These are phyloP conservation scores for Coturnix japonica DNA, from an alignment of 2,113 vertebrate species.

Conservation along the genomic window DNA sequence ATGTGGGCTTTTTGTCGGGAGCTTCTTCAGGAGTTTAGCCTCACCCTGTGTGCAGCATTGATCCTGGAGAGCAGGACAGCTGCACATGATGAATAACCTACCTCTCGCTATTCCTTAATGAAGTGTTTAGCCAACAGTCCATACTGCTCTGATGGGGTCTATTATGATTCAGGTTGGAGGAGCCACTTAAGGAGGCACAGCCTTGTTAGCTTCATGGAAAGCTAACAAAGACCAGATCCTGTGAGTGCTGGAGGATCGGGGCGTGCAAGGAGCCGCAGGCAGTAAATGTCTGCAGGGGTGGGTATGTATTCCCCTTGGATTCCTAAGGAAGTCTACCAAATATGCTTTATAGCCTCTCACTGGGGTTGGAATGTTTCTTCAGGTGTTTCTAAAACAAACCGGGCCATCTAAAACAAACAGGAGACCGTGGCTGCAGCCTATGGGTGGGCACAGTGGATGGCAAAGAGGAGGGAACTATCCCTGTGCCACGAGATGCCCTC, in stretches of 20 bases:
- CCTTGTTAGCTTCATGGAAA: not conserved
- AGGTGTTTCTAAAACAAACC: not conserved
- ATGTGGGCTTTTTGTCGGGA: not conserved
- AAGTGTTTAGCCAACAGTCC: not conserved
- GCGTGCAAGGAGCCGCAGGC: fast-evolving
- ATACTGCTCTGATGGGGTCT: not conserved
- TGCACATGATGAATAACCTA: not conserved
- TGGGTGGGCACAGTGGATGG: not conserved
- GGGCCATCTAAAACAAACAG: not conserved
- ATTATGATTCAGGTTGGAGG: not conserved
- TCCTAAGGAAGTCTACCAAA: not conserved
- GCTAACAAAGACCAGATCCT: not conserved
- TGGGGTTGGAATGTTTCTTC: not conserved
- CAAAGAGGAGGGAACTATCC: not conserved
- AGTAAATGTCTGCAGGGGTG: not conserved
- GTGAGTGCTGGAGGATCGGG: not conserved
- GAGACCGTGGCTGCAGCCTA: not conserved
- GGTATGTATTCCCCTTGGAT: not conserved
- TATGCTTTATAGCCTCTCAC: not conserved
- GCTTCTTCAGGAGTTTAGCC: not conserved
- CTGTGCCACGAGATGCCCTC: not conserved
- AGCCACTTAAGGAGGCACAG: not conserved
- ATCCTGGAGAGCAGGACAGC: not conserved
- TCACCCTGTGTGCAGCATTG: not conserved
- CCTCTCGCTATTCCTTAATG: not conserved